phyloP scores from a whole-genome alignment of 2,113 vertebrate species.

The Hystrix cristata region DNA sequence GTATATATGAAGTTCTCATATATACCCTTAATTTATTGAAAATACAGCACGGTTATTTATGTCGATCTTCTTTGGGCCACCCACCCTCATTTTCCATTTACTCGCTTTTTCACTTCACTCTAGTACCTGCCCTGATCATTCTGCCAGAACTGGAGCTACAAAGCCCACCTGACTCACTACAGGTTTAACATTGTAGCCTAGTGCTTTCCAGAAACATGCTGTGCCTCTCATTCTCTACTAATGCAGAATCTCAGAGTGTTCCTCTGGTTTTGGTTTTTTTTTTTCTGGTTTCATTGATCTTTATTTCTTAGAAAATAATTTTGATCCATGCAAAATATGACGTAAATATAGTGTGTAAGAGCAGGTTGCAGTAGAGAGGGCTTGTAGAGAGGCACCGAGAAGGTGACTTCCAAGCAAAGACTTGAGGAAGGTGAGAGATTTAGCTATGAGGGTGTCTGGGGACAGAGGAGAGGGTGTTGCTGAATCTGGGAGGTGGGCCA shows the following conservation, averaged over 20 bases:
- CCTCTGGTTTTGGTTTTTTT: neutral
- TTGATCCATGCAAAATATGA: neutral
- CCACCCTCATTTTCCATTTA: neutral
- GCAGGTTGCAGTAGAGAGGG: neutral
- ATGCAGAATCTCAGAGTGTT: neutral
- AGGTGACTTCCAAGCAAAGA: neutral
- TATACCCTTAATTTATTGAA: neutral
- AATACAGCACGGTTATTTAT: neutral
- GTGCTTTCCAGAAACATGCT: neutral
- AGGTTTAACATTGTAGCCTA: neutral
- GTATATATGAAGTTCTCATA: constrained; percentile 7
- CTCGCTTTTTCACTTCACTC: neutral
- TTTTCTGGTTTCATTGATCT: neutral
- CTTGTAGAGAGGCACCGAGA: neutral
- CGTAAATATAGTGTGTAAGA: neutral
- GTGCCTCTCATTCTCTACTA: neutral
- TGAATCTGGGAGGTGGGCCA: neutral
- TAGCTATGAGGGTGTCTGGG: neutral
- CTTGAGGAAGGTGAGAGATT: neutral
- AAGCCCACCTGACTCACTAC: neutral
- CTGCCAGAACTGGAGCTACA: neutral
- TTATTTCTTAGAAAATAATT: constrained; percentile 30
- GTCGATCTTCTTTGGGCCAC: neutral
- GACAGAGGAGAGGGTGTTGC: neutral
- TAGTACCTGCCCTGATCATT: neutral